Base-by-base conservation (phyloP, 1,140 invertebrate genomes). In the Drosophila auraria region DNA sequence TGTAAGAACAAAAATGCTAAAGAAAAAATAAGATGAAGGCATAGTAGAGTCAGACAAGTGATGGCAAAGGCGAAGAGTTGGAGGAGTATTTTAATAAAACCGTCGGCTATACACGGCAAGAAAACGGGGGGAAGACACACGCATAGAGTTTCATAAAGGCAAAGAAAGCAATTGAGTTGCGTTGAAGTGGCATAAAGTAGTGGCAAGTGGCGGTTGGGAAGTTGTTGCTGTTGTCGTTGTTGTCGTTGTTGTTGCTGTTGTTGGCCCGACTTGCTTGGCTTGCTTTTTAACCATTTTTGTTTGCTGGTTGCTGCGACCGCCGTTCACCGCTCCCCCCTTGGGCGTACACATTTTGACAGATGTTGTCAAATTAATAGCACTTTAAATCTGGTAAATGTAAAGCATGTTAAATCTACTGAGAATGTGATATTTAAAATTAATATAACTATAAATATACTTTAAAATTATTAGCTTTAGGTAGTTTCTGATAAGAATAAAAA, bases 171-270 rank as follows among this genome's bases (percentile, higher is more conserved):
- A 87, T 87, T 87, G 84, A 89, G 86, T 89, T 89, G 86, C 82
- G 84, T 89, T 89, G 84, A 89, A 89, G 84, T 90, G 86, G 84
- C 84, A 89, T 89, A 90, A 89, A 89, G 84, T 89, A 90, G 84
- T 87, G 63, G 84, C 84, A 87, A 87, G 84, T 87, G 78, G 84
- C 84, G 69, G 81, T 70, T 70, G 71, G 49, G 60, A 68, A 76
- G 79, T 66, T 59, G 59, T 71, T 49, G 62, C n/a, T 77, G 60
- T 15, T 49, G 75, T 59, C 40, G 60, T 60, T 63, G 66, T 58
- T 69, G 77, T 20, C 20, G 79, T 66, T 59, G 59, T 71, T 49
- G 62, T 14, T 77, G 60, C 59, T 44, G 60, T 60, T 63, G 66
- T 58, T 69, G 77, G 42, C 70, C 54, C 27, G 44, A 38, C 58